Percentiles rank a stretch among this genome's conserved stretches.
Evolutionary conservation across 2,113 vertebrate species (phyloP).

Genomic region (Pterophyllum scalare): DNA sequence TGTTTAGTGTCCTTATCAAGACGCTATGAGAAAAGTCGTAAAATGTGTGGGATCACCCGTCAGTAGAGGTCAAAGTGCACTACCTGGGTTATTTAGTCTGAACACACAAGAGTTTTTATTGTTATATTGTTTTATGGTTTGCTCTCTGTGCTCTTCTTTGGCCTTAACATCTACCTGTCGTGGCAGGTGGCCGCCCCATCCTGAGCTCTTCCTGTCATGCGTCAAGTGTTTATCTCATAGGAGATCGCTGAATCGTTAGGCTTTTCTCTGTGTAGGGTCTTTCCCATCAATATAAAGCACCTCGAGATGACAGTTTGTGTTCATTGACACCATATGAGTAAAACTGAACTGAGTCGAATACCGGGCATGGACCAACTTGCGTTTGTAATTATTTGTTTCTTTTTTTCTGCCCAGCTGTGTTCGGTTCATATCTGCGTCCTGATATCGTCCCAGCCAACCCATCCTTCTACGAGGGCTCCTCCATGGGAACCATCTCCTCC

Average conservation of each 20-base stretch:
- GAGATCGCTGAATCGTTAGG: neutral
- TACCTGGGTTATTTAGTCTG: neutral
- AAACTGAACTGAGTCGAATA: neutral
- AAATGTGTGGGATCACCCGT: neutral
- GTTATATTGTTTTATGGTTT: neutral
- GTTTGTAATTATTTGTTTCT: neutral
- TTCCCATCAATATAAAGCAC: neutral
- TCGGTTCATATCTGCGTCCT: constrained; percentile 82
- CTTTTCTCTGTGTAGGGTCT: neutral
- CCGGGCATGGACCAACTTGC: neutral
- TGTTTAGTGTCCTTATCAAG: neutral
- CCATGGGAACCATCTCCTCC: constrained; percentile 91
- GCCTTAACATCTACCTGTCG: neutral
- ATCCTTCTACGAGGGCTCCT: constrained; percentile 88
- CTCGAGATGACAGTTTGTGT: neutral
- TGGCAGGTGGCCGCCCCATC: neutral
- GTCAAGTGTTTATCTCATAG: neutral
- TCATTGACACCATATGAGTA: neutral
- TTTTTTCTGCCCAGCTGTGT: constrained; percentile 71
- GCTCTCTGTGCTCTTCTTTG: neutral
- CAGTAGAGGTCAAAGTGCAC: neutral
- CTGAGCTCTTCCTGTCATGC: neutral
- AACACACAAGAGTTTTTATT: neutral
- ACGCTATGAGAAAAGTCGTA: neutral
- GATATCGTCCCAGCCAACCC: constrained; percentile 89